Percentiles rank a stretch among this genome's conserved stretches.
phyloP scores from a whole-genome alignment of 2,797 vertebrate species.

The Syngnathus acus region DNA sequence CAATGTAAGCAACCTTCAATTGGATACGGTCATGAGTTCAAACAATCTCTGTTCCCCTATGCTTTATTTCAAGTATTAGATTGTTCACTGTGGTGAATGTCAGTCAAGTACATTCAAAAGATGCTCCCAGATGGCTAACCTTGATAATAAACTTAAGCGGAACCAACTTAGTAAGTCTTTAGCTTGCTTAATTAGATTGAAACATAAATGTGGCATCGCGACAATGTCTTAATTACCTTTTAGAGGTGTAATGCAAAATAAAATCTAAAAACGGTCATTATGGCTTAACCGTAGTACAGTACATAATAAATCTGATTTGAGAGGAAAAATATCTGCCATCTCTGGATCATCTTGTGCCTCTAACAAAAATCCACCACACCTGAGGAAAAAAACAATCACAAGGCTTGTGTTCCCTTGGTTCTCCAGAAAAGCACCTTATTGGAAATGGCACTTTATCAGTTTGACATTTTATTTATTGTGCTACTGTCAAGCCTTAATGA shows the following conservation, averaged over 20 bases:
- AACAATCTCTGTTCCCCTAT: neutral
- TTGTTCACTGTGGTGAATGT: neutral
- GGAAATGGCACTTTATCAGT: too few relatives aligned
- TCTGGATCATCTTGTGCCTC: too few relatives aligned
- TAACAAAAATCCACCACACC: too few relatives aligned
- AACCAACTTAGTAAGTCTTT: neutral
- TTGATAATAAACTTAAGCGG: neutral
- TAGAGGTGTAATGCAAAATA: neutral
- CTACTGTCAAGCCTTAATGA: too few relatives aligned
- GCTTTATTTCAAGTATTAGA: slow-evolving; percentile 2
- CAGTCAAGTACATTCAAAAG: neutral
- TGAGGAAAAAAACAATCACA: too few relatives aligned
- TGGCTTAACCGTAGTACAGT: neutral
- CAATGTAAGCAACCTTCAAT: neutral
- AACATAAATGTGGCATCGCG: neutral
- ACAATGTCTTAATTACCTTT: neutral
- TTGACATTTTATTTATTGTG: too few relatives aligned
- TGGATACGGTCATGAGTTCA: neutral
- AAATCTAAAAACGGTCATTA: neutral
- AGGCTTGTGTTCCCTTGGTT: too few relatives aligned
- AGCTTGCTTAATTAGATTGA: neutral
- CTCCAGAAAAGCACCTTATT: too few relatives aligned
- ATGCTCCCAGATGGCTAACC: neutral
- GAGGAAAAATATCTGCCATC: too few relatives aligned
- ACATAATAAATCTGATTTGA: neutral